These are phyloP conservation scores for Mobula birostris DNA, from an alignment of 2,113 vertebrate species.

Conservation along the genomic window DNA sequence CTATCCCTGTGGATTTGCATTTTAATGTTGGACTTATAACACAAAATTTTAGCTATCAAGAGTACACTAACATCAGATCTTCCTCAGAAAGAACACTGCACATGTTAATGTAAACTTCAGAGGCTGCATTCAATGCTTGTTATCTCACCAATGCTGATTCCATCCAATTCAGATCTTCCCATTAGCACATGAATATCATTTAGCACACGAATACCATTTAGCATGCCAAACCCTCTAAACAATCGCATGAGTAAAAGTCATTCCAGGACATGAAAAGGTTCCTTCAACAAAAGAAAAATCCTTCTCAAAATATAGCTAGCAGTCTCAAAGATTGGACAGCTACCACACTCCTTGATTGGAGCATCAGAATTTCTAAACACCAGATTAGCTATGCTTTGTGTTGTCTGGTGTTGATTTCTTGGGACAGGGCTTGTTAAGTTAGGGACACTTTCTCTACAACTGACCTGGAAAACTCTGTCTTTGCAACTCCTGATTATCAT, in stretches of 20 bases:
- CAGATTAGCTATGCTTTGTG: not conserved
- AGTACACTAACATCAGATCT: not conserved
- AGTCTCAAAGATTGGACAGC: no score
- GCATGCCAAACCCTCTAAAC: not conserved
- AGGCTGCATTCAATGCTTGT: not conserved
- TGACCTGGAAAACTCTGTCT: no score
- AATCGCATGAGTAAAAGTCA: not conserved
- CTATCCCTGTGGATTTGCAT: not conserved
- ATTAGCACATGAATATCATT: not conserved
- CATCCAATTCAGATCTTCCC: not conserved
- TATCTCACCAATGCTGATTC: not conserved
- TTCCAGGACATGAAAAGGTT: not conserved
- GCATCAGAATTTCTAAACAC: not conserved
- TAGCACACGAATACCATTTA: not conserved
- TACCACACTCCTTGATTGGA: not conserved
- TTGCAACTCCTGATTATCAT: not conserved
- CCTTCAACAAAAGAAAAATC: not conserved
- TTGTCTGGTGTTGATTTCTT: not conserved
- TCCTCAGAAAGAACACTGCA: not conserved
- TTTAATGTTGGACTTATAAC: slow-evolving; percentile 13
- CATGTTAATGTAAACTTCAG: not conserved
- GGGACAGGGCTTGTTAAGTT: not conserved
- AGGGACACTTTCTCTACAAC: not conserved
- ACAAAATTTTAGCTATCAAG: not conserved
- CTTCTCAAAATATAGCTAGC: not conserved